Base-by-base conservation (phyloP, 2,888 invertebrate species). In the Lasioglossum zephyrum region DNA sequence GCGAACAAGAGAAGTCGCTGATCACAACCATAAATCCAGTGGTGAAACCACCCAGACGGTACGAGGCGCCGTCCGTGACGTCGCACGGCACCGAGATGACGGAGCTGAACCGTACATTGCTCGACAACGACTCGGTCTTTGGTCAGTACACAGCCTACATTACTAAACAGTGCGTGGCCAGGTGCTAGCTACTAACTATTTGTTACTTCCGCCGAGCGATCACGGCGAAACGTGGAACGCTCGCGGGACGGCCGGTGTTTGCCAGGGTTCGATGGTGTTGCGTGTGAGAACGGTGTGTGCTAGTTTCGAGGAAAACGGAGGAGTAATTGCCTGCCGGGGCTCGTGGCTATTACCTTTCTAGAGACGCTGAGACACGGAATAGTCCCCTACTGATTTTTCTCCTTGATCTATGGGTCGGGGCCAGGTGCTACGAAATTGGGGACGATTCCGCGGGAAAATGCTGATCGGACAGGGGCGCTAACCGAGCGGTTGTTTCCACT, bases 1-100 rank as follows among this genome's bases (percentile, higher is more conserved):
- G 97, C 82, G 98, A 98, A 93, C 98, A 98, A 96, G 98, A 98
- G 94, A 98, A 98, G 95, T 97, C 98, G 87, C 95, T 98, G 75
- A 97, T 98, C 88, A 97, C 97, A 4, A 97, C 98, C 77, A 97
- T 98, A 47, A 98, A 98, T 95, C 98, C 98, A 0, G 97, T 98
- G 31, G 97, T 97, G 83, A 98, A 98, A 93, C 98, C 98, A 0
- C 98, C 98, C 8, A 96, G 98, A 75, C 96, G 98, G 85, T 97
- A 97, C 89, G 98, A 98, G 84, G 96, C 96, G 80, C 97, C 97
- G 39, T 97, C 97, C 9, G 96, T 97, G 39, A 96, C 96, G 77
- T 97, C 97, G 87, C 97, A 97, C 79, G 97, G 96, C 31, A 98
- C 98, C 9, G 98, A 98, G 95, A 97, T 97, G 95, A 97, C 97